Base-by-base conservation (phyloP, 2,797 vertebrate genomes). In the Chiloscyllium punctatum region DNA sequence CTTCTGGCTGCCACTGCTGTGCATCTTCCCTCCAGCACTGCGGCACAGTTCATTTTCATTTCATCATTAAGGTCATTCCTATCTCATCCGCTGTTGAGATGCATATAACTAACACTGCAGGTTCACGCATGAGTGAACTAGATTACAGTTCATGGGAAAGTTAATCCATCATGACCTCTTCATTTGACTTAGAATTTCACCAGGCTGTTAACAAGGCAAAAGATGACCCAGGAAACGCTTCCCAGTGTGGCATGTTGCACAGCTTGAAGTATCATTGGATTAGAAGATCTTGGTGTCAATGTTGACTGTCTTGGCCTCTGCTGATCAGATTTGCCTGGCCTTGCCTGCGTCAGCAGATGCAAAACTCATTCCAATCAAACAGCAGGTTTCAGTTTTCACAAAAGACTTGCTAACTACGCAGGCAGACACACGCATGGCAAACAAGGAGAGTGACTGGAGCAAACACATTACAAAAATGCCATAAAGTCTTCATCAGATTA, bases 41-140 rank as follows among this genome's bases (percentile, higher is more conserved):
- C 16, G 27, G n/a, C 91, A 94, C 0, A 25, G 37, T 37, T 94
- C 62, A 94, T 3, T 42, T 69, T 69, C 3, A 48, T 42, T 1
- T 33, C n/a, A 9, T 69, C 91, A 21, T 94, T 37, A 42, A 68
- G 37, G 18, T 71, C 37, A 11, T 94, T 72, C 74, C 69, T 42
- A 71, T 94, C 94, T 18, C 92, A 74, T 74, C 37, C 30, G 37
- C 42, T 27, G 11, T 30, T 94, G 68, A 94, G 48, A 42, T 30
- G 92, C 69, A 53, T 94, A 51, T 94, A 27, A 94, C 71, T 94
- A 94, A 53, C 37, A 5, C 94, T 13, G 25, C 94, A 94, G 21
- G 11, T 72, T 42, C 5, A 33, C 25, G 15, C 37, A 16, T 23
- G 8, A 42, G 15, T n/a, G 88, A 27, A 23, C 27, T 33, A 7